Base-by-base conservation (phyloP, 2,797 vertebrate species). In the Dendrocincla tyrannina region DNA sequence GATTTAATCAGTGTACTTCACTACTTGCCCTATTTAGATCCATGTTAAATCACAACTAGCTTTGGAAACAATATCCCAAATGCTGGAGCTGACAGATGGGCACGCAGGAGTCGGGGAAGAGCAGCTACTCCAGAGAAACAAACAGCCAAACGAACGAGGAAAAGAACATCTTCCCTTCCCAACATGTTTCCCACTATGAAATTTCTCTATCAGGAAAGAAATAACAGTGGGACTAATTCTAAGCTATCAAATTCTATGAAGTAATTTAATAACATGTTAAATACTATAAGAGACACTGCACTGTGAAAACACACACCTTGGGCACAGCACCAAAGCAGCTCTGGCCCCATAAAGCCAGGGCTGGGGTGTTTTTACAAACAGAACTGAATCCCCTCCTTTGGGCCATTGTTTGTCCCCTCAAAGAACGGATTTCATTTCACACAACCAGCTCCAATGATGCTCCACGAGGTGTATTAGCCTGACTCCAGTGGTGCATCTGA, bases 21-120 rank as follows among this genome's bases (percentile, higher is more conserved):
- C 96, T 94, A 96, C 97, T 96, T 97, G 97, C 98, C 98, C 98
- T 98, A 98, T 97, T 98, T 97, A 98, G 97, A 97, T 96, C 98
- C 98, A 97, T 2, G 39, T 49, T 88, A 59, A 98, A 98, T 97
- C 97, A 96, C 96, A 88, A 93, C 97, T 94, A 96, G 97, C 98
- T 98, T 96, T 98, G 98, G 98, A 98, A 98, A 97, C 97, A 98
- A 75, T 19, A 56, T 28, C 85, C 70, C 88, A 56, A 91, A 23
- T 6, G 88, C 94, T 74, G 90, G 83, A 19, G 88, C 15, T 93
- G 88, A 83, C 96, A 96, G 95, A 96, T 95, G 96, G 96, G 93
- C 93, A 63, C 5, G 2, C 64, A 15, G 81, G 82, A 93, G 85
- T 15, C 56, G 3, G 37, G 15, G 78, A 67, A 39, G 0, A 42